These are phyloP conservation scores for Pachydiplax longipennis DNA, from an alignment of 2,888 invertebrate genomes.

Conservation along the genomic window DNA sequence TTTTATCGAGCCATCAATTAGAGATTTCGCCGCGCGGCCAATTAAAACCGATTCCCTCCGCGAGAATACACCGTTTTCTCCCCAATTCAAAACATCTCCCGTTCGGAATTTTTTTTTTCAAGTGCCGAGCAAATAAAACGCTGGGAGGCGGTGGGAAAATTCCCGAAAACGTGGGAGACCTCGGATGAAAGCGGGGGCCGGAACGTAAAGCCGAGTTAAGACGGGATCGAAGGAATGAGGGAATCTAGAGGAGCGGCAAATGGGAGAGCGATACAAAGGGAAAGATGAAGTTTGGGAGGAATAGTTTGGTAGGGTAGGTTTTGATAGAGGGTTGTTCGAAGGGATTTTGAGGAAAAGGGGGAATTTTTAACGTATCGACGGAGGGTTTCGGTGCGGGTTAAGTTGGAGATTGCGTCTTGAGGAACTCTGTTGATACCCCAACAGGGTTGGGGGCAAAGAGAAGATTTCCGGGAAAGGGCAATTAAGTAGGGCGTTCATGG, in stretches of 20 bases:
- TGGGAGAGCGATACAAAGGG: background rate
- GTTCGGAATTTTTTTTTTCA: too few species aligned
- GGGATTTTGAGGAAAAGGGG: background rate
- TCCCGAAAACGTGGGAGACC: background rate
- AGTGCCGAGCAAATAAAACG: background rate
- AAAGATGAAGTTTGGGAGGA: background rate
- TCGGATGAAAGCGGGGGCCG: background rate
- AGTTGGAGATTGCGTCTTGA: background rate
- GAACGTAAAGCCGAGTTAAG: background rate
- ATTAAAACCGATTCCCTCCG: too few species aligned
- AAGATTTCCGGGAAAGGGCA: background rate
- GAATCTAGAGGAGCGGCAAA: background rate
- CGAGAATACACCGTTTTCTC: too few species aligned
- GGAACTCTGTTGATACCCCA: background rate
- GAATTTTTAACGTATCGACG: slow-evolving; percentile 1
- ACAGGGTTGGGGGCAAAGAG: background rate
- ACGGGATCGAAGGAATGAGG: background rate
- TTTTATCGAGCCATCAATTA: too few species aligned
- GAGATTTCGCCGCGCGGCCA: too few species aligned
- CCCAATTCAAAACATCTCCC: too few species aligned
- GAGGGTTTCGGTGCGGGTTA: background rate
- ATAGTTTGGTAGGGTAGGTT: background rate
- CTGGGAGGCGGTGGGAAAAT: background rate
- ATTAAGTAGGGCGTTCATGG: slow-evolving; percentile 29
- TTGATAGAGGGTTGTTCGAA: background rate